phyloP scores from a whole-genome alignment of 35 echinoderm and acorn worm species.

The Acanthaster planci region DNA sequence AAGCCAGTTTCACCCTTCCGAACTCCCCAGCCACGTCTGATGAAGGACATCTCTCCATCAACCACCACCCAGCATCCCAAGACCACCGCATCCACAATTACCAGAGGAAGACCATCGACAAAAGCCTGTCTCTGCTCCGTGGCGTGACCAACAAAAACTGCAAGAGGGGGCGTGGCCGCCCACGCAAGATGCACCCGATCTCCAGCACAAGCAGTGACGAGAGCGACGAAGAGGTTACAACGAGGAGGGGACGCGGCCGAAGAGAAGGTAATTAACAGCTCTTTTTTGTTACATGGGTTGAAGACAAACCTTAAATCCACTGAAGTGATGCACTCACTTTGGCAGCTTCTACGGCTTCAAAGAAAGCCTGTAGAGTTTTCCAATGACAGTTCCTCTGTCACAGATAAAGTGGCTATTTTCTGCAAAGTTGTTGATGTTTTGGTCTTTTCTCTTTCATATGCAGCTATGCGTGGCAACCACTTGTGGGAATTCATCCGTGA shows the following conservation, averaged over 20 bases:
- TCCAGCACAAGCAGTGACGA: slow-evolving; percentile 34
- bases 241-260: slow-evolving; percentile 45
- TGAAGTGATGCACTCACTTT: too few species aligned
- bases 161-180: slow-evolving; percentile 53
- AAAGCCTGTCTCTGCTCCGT: slow-evolving; percentile 12
- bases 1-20: slow-evolving; percentile 39
- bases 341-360: too few species aligned
- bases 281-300: neutral
- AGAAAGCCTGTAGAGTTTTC: too few species aligned
- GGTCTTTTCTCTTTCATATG: slow-evolving; percentile 18
- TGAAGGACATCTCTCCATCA: slow-evolving; percentile 8
- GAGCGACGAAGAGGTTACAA: slow-evolving; percentile 37
- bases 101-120: slow-evolving; percentile 38
- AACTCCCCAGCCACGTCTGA: neutral
- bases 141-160: slow-evolving; percentile 5
- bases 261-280: slow-evolving; percentile 43
- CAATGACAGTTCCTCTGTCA: neutral
- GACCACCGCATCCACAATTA: slow-evolving; percentile 50
- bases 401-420: neutral
- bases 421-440: neutral
- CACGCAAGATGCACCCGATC: slow-evolving; percentile 30
- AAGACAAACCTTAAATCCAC: neutral
- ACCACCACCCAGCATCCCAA: neutral
- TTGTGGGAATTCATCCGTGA: slow-evolving; percentile 99
- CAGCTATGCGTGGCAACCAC: slow-evolving; percentile 98